Evolutionary conservation across 2,113 vertebrate genomes (phyloP).

Genomic region (Raja brachyura): DNA sequence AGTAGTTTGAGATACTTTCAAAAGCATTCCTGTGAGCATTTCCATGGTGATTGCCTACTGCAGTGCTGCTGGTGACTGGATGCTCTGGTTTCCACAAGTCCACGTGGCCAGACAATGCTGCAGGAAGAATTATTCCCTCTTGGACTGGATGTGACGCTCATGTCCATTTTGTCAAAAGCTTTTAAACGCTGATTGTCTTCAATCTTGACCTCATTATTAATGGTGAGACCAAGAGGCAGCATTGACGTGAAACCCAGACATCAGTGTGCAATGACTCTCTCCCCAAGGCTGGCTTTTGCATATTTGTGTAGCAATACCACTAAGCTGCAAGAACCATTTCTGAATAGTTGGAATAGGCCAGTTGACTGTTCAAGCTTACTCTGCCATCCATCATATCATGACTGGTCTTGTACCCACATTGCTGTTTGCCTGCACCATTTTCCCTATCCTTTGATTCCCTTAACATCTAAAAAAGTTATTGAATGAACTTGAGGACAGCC

Average conservation of each 20-base stretch:
- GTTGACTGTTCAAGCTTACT: too few species aligned
- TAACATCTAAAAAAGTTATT: too few species aligned
- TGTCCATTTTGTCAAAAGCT: not conserved
- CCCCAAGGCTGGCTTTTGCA: not conserved
- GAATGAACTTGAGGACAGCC: too few species aligned
- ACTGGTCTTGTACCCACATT: too few species aligned
- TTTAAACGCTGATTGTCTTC: not conserved
- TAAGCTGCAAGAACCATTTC: not conserved
- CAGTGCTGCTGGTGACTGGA: conserved; percentile 32
- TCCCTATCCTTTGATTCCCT: too few species aligned
- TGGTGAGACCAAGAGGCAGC: not conserved
- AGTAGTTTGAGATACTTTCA: not conserved
- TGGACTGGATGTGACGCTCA: not conserved
- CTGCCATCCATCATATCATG: too few species aligned
- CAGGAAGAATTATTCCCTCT: not conserved
- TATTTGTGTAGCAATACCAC: not conserved
- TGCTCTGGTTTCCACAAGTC: not conserved
- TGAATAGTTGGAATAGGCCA: too few species aligned
- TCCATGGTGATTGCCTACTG: not conserved
- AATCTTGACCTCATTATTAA: not conserved
- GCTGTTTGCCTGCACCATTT: too few species aligned
- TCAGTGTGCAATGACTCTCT: not conserved
- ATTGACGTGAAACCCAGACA: not conserved
- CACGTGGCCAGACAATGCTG: not conserved
- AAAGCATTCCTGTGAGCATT: conserved; percentile 36